Base-by-base conservation (phyloP, 2,113 vertebrate genomes). In the Phylloscopus whistleri region DNA sequence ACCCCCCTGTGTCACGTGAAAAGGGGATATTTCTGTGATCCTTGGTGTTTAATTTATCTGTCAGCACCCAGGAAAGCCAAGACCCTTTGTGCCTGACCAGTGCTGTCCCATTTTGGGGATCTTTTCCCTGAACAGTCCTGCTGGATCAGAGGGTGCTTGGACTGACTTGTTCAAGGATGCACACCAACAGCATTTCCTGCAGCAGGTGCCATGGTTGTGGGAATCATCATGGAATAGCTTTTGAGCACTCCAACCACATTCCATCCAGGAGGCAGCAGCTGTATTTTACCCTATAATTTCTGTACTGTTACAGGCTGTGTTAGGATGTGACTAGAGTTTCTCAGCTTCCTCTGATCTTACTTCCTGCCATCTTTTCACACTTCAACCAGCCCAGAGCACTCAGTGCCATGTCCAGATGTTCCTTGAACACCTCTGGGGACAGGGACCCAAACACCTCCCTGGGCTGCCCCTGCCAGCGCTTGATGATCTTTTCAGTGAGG, bases 31-130 rank as follows among this genome's bases (percentile, higher is more conserved):
- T 75, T 75, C 30, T 20, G 56, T 1, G 1, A 26, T 28, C 35
- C 24, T 49, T 56, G 31, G 13, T 66, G 35, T 56, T 75, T 33
- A 10, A 64, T 56, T n/a, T 66, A 13, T n/a, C 31, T 49, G n/a
- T n/a, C 70, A 74, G 15, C 1, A 1, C 9, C 59, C 51, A 49
- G 30, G 51, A 58, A 49, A 75, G 35, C 43, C 0, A 2, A 66
- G 23, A 66, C 6, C 3, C 28, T 28, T 75, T 49, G n/a, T 49
- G 43, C 35, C 43, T n/a, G 51, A 48, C n/a, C 35, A 41, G 13
- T n/a, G 30, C 35, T 0, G 0, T 75, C 51, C 51, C 24, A 30
- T 49, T 41, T 9, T n/a, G 30, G 35, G 24, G 8, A 56, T 24
- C 28, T 74, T 74, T 56, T 48, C 19, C 15, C 43, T 85, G 51